These are phyloP conservation scores for Brachionus asplanchnoidis DNA, from an alignment of 1,140 invertebrate genomes.

Conservation along the genomic window DNA sequence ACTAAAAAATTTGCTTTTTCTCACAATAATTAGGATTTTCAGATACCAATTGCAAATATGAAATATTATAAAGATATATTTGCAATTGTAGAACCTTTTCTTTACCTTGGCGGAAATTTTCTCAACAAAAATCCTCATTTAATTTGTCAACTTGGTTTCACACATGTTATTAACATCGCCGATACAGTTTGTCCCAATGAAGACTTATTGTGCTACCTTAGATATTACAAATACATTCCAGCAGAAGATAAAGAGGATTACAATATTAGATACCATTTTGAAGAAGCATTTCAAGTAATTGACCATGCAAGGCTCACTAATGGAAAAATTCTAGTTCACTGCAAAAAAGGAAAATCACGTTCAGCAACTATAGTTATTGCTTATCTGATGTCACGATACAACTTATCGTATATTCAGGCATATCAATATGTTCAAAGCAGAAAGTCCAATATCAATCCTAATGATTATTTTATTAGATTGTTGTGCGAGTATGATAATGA, in stretches of 20 bases:
- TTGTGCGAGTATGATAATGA: slow-evolving; percentile 1
- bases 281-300: slow-evolving; percentile 42
- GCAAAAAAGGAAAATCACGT: slow-evolving; percentile 43
- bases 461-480: background rate
- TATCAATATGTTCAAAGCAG: background rate
- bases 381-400: slow-evolving; percentile 29
- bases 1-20: background rate
- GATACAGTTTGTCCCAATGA: background rate
- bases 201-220: background rate
- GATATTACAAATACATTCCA: slow-evolving; percentile 27
- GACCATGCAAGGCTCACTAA: slow-evolving; percentile 41
- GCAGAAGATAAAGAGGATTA: slow-evolving; percentile 37
- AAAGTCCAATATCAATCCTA: background rate
- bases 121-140: background rate
- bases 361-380: slow-evolving; percentile 41
- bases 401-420: background rate
- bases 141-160: background rate
- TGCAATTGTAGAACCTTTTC: slow-evolving; percentile 1
- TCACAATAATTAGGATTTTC: background rate
- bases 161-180: slow-evolving; percentile 44
- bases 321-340: slow-evolving; percentile 42
- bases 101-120: background rate
- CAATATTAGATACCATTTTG: slow-evolving; percentile 43
- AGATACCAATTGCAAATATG: background rate
- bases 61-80: slow-evolving; percentile 29